These are phyloP conservation scores for Neuroterus valhalla DNA, from an alignment of 1,140 invertebrate species.

Conservation along the genomic window DNA sequence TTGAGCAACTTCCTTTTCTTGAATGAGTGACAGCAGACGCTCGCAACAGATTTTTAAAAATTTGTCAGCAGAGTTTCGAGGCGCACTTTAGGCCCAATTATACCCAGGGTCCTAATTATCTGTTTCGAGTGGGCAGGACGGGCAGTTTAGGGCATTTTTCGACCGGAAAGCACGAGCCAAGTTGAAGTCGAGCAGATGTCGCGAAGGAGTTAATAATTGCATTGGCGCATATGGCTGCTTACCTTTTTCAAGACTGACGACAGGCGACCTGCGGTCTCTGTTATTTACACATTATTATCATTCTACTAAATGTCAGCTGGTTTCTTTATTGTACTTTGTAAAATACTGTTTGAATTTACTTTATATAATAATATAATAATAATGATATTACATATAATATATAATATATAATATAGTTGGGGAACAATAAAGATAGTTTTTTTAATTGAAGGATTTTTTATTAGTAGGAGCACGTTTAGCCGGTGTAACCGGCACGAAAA, in stretches of 20 bases:
- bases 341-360: too few species aligned
- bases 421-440: too few species aligned
- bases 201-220: conserved; percentile 37
- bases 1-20: conserved; percentile 19
- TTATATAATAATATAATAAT: too few species aligned
- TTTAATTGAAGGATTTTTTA: too few species aligned
- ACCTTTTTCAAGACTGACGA: conserved; percentile 45
- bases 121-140: neutral
- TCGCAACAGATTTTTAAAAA: conserved; percentile 22
- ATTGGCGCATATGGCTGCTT: conserved; percentile 50
- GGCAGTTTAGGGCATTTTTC: conserved; percentile 22
- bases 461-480: too few species aligned
- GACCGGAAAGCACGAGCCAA: conserved; percentile 26
- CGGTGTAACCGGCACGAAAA: too few species aligned
- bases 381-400: too few species aligned
- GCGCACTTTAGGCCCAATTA: conserved; percentile 11
- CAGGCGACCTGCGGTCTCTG: conserved; percentile 62
- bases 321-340: neutral
- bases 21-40: conserved; percentile 6
- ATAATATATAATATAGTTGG: too few species aligned
- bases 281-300: conserved; percentile 1
- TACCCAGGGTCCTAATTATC: conserved; percentile 19
- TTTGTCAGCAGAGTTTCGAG: conserved; percentile 16
- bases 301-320: neutral
- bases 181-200: conserved; percentile 24